Conservation (phyloP, 2,888 invertebrate species). For the Mythimna ferrago region DNA sequence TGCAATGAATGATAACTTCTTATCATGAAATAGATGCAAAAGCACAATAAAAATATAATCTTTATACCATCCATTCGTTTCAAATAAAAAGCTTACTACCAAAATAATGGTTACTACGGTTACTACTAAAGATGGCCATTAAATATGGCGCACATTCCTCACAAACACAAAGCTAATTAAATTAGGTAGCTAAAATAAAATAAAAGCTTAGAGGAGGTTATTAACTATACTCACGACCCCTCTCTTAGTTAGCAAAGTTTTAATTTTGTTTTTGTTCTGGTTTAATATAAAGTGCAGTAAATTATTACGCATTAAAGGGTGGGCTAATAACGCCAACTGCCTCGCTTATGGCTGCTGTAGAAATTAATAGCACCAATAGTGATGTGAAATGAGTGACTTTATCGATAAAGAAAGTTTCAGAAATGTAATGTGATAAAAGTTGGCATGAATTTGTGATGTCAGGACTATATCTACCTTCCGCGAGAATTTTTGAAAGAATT, state of each 20-base stretch:
- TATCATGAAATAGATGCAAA: too few relatives aligned
- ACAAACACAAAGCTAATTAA: conserved; percentile 58
- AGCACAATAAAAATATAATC: too few relatives aligned
- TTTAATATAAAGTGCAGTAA: conserved; percentile 89
- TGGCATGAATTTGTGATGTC: too few relatives aligned
- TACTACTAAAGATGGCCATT: conserved; percentile 13
- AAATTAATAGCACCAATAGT: conserved; percentile 85
- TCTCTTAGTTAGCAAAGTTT: conserved; percentile 83
- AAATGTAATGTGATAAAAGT: too few relatives aligned
- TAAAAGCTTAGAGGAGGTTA: conserved; percentile 56
- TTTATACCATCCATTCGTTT: background rate
- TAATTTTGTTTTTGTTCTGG: conserved; percentile 83
- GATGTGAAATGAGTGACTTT: conserved; percentile 58
- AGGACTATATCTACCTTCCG: too few relatives aligned
- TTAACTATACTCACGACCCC: conserved; percentile 67
- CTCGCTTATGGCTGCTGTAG: conserved; percentile 86
- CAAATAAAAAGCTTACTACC: background rate
- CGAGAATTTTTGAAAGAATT: too few relatives aligned
- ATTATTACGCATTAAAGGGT: conserved; percentile 89
- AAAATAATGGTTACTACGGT: conserved; percentile 19
- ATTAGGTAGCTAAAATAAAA: conserved; percentile 61
- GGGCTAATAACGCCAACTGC: conserved; percentile 88
- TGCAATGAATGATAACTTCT: too few relatives aligned
- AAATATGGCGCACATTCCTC: conserved; percentile 32
- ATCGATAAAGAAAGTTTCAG: background rate